Conservation (phyloP, 1,140 invertebrate species). For the Trichonephila clavata region DNA sequence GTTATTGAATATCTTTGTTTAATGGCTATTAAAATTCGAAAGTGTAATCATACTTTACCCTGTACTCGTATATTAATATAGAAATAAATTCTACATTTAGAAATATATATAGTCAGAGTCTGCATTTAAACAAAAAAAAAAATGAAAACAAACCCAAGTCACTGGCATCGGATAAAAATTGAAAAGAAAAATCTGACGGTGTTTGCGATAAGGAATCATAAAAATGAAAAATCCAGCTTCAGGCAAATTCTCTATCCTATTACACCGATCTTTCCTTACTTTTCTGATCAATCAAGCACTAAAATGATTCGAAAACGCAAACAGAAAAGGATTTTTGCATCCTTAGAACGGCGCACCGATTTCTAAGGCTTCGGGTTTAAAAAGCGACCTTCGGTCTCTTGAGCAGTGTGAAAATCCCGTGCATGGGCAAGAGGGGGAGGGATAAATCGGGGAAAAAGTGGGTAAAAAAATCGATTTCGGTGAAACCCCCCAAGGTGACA, state of each 20-base stretch:
- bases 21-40: no score
- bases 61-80: fast-evolving
- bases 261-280: background rate
- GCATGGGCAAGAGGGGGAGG: background rate
- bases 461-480: background rate
- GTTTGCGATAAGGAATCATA: no score
- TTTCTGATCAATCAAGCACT: constrained; percentile 22
- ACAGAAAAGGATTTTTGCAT: constrained; percentile 17
- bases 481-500: constrained; percentile 12
- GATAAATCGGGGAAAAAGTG: background rate
- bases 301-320: constrained; percentile 12
- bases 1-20: no score
- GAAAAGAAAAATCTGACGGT: no score
- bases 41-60: no score
- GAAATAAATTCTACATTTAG: no score
- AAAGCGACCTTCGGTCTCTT: background rate
- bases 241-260: background rate
- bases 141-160: no score
- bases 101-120: no score
- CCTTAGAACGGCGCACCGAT: constrained; percentile 4
- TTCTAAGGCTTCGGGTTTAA: constrained; percentile 26
- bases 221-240: background rate
- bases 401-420: constrained; percentile 16
- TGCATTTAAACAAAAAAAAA: no score
- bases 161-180: no score